Percentiles rank a stretch among this genome's conserved stretches.
phyloP scores from a whole-genome alignment of 2,888 invertebrate species.

The Oscheius sp. region DNA sequence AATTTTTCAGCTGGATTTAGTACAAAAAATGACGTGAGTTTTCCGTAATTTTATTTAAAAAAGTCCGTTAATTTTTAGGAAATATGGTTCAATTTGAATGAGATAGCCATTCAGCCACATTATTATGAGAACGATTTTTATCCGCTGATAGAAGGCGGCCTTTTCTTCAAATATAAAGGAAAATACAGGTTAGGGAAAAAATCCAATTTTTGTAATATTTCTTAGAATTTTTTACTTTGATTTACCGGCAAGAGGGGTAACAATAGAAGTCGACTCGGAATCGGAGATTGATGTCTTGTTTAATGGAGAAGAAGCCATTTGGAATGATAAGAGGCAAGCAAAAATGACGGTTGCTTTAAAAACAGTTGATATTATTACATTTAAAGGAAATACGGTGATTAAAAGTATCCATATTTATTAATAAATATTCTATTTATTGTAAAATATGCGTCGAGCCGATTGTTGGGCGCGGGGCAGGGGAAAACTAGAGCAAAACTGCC shows the following conservation, averaged over 20 bases:
- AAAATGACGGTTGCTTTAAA: background rate
- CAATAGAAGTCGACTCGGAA: background rate
- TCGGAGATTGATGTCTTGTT: background rate
- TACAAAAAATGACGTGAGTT: background rate
- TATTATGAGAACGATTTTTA: background rate
- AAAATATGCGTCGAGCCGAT: background rate
- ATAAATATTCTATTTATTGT: background rate
- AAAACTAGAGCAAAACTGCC: too few relatives aligned
- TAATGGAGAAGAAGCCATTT: background rate
- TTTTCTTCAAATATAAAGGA: background rate
- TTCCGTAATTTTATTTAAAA: background rate
- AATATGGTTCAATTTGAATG: constrained; percentile 18
- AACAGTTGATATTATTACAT: background rate
- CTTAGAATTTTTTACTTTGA: constrained; percentile 23
- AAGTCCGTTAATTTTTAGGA: too few relatives aligned
- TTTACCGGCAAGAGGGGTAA: background rate
- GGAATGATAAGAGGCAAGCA: background rate
- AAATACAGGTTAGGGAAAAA: background rate
- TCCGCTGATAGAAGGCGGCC: constrained; percentile 1
- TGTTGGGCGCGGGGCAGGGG: too few relatives aligned
- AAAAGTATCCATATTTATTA: constrained; percentile 15
- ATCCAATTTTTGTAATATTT: background rate
- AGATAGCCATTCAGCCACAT: constrained; percentile 29
- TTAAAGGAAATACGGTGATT: constrained; percentile 5
- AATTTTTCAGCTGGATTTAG: constrained; percentile 29